Evolutionary conservation across 2,113 vertebrate genomes (phyloP).

Genomic region (Grammomys dolichurus): DNA sequence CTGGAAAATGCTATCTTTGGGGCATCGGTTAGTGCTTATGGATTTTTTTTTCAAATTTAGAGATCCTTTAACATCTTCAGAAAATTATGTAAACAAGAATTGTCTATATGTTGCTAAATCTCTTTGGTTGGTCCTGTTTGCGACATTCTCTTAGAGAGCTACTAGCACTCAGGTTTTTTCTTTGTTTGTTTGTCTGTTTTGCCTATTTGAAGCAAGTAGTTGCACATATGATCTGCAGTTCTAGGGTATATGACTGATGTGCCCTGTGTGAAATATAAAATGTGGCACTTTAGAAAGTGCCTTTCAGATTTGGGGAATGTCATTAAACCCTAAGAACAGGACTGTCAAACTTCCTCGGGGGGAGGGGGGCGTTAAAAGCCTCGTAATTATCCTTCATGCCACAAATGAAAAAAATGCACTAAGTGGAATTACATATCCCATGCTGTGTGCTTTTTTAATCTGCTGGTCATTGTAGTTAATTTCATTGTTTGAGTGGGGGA

Average conservation of each 20-base stretch:
- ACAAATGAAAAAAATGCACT: neutral
- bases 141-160: neutral
- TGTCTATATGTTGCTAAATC: slow-evolving; percentile 1
- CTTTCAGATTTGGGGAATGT: slow-evolving; percentile 11
- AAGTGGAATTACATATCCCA: neutral
- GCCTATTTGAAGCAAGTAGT: neutral
- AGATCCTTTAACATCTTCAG: slow-evolving; percentile 38
- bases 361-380: neutral
- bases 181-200: neutral
- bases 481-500: slow-evolving; percentile 23
- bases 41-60: slow-evolving; percentile 58
- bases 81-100: slow-evolving; percentile 61
- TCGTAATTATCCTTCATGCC: neutral
- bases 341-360: neutral
- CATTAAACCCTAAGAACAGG: neutral
- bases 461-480: neutral
- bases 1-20: slow-evolving; percentile 67
- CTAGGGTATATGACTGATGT: neutral
- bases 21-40: slow-evolving; percentile 24
- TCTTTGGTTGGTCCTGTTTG: neutral
- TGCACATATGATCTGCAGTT: neutral
- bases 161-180: neutral
- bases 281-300: neutral
- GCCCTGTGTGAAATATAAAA: no score
- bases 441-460: neutral